Conservation (phyloP, 2,797 vertebrate genomes). For the Sebastes diaconus region DNA sequence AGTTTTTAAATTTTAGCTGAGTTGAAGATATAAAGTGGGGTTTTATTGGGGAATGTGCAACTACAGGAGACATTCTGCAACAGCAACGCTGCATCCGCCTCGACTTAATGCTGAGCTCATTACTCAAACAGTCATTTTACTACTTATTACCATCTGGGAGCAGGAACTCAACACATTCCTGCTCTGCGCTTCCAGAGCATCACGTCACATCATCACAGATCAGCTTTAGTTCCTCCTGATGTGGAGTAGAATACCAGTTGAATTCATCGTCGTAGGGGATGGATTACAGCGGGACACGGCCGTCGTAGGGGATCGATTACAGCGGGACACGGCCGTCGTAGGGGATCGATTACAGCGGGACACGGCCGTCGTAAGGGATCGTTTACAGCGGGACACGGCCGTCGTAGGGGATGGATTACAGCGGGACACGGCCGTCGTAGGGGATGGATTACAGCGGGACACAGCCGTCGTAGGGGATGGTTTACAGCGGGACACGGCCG, state of each 20-base stretch:
- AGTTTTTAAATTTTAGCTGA: constrained; percentile 62
- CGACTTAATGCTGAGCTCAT: constrained; percentile 22
- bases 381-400: too few relatives aligned
- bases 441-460: too few relatives aligned
- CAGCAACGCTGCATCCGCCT: constrained; percentile 3
- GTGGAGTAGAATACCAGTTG: neutral
- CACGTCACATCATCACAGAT: neutral
- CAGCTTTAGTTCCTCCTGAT: neutral
- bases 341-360: too few relatives aligned
- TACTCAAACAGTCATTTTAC: constrained; percentile 38
- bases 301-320: too few relatives aligned
- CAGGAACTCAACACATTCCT: neutral
- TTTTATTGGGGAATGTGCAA: constrained; percentile 41
- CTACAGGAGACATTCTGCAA: constrained; percentile 16
- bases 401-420: too few relatives aligned
- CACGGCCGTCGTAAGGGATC: too few relatives aligned
- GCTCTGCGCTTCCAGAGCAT: neutral
- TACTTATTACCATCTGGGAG: constrained; percentile 16
- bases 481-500: too few relatives aligned
- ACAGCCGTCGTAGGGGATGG: too few relatives aligned
- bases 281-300: too few relatives aligned
- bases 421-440: too few relatives aligned
- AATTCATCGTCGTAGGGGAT: neutral
- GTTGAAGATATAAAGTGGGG: constrained; percentile 32
- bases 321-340: too few relatives aligned